phyloP scores from a whole-genome alignment of 2,888 invertebrate genomes.

The Selenia dentaria region DNA sequence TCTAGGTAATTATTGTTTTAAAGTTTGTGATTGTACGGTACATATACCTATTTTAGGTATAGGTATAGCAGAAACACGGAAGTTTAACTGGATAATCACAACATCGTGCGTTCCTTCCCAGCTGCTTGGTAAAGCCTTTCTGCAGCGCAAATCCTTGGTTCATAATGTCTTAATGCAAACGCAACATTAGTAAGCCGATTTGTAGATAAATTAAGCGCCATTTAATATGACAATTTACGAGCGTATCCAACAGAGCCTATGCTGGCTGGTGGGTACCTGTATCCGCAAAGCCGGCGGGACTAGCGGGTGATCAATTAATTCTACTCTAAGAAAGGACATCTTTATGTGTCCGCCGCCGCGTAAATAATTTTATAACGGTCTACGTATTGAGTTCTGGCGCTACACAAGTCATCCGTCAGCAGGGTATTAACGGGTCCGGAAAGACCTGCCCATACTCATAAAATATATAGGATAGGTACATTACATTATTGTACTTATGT shows the following conservation, averaged over 20 bases:
- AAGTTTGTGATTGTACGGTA: slow-evolving; percentile 30
- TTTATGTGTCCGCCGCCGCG: slow-evolving; percentile 52
- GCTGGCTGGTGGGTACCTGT: slow-evolving; percentile 26
- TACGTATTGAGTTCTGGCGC: slow-evolving; percentile 36
- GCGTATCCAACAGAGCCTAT: slow-evolving; percentile 46
- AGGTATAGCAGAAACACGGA: slow-evolving; percentile 37
- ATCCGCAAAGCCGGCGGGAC: slow-evolving; percentile 41
- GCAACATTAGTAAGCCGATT: slow-evolving; percentile 61
- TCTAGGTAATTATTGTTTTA: slow-evolving; percentile 29
- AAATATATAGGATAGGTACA: too few species aligned
- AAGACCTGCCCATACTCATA: too few species aligned
- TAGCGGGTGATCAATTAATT: slow-evolving; percentile 62
- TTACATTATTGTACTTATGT: too few species aligned
- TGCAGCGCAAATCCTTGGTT: slow-evolving; percentile 51
- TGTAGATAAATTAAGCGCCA: slow-evolving; percentile 58
- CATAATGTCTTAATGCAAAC: slow-evolving; percentile 55
- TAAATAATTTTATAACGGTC: slow-evolving; percentile 55
- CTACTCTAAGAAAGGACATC: slow-evolving; percentile 59
- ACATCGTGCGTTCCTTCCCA: slow-evolving; percentile 21
- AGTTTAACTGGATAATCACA: slow-evolving; percentile 41
- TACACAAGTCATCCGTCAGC: slow-evolving; percentile 41
- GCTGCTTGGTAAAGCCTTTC: slow-evolving; percentile 18
- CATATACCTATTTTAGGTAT: too few species aligned
- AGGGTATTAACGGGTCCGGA: slow-evolving; percentile 43
- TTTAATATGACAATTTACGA: slow-evolving; percentile 69